phyloP scores from a whole-genome alignment of 35 echinoderm and acorn worm genomes.

The Ophiothrix spiculata region DNA sequence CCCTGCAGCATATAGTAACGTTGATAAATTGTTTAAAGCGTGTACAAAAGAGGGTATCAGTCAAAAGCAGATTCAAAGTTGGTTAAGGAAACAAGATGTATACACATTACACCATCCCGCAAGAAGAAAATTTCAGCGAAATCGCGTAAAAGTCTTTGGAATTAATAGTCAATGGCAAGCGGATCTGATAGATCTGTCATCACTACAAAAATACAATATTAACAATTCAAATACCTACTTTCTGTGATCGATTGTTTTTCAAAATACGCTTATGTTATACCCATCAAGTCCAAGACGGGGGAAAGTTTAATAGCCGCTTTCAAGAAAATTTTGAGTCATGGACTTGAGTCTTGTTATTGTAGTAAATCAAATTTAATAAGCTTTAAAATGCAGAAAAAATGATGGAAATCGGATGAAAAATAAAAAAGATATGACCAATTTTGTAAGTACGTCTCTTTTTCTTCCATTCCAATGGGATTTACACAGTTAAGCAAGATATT shows the following conservation, averaged over 20 bases:
- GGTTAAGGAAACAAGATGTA: background rate
- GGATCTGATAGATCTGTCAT: constrained; percentile 38
- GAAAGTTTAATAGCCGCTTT: background rate
- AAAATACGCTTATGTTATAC: constrained; percentile 33
- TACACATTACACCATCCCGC: constrained; percentile 45
- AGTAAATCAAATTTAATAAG: too few species aligned
- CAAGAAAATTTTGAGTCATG: background rate
- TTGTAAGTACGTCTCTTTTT: too few species aligned
- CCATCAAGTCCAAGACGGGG: constrained; percentile 37
- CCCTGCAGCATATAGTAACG: background rate
- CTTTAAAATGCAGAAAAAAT: too few species aligned
- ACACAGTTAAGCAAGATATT: too few species aligned
- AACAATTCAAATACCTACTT: constrained; percentile 23
- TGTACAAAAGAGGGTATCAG: background rate
- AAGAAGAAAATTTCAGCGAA: constrained; percentile 23
- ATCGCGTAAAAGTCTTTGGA: constrained; percentile 9
- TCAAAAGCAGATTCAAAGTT: background rate
- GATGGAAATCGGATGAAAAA: too few species aligned
- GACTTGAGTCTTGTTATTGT: background rate
- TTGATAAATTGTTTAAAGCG: background rate
- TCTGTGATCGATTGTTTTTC: constrained; percentile 42
- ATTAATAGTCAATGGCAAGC: constrained; percentile 42
- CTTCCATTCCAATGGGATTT: too few species aligned
- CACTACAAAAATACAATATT: constrained; percentile 38
- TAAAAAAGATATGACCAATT: too few species aligned